Conservation (phyloP, 2,797 vertebrate genomes). For the Anomalospiza imberbis region DNA sequence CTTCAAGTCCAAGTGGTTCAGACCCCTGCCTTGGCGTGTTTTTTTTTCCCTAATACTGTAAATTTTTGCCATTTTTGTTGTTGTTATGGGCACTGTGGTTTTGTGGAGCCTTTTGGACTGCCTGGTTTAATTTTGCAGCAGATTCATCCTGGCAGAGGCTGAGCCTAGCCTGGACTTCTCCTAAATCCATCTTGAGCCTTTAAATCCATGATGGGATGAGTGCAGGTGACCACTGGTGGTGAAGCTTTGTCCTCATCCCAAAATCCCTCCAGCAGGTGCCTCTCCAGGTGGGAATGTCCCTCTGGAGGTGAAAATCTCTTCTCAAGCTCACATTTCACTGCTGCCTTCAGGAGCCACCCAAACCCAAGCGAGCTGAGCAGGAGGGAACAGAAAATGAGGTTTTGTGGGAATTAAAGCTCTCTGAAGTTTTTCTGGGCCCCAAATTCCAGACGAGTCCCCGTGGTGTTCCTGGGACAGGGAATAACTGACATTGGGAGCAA, state of each 20-base stretch:
- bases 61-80: background rate
- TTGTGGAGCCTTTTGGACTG: too few relatives aligned
- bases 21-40: rapidly evolving
- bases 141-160: background rate
- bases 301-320: background rate
- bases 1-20: background rate
- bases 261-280: background rate
- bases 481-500: background rate
- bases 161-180: background rate
- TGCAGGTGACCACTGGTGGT: background rate
- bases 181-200: background rate
- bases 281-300: background rate
- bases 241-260: background rate
- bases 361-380: background rate
- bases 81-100: rapidly evolving
- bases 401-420: background rate
- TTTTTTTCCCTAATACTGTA: background rate
- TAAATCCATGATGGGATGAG: rapidly evolving
- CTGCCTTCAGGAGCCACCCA: background rate
- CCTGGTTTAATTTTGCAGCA: background rate
- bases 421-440: background rate
- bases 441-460: background rate
- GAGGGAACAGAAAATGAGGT: background rate
- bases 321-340: background rate
- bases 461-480: background rate